phyloP scores from a whole-genome alignment of 2,888 invertebrate genomes.

The Drosophila mulleri region DNA sequence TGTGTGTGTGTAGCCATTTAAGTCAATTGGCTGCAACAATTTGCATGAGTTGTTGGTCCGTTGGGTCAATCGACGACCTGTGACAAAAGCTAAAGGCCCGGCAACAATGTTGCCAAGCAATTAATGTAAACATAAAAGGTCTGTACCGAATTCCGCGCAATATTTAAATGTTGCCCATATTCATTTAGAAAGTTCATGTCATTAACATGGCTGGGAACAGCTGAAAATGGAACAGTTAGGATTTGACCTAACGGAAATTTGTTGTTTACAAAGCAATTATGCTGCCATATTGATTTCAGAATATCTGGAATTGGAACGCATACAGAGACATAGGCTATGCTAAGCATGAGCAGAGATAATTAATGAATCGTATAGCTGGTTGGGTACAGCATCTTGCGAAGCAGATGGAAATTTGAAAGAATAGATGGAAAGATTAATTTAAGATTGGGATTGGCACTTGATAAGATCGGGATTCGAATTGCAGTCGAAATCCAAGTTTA shows the following conservation, averaged over 20 bases:
- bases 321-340: neutral
- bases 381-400: neutral
- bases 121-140: conserved; percentile 17
- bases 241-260: neutral
- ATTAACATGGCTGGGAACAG: conserved; percentile 1
- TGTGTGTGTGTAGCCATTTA: conserved; percentile 51
- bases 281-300: neutral
- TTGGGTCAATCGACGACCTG: conserved; percentile 50
- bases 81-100: conserved; percentile 25
- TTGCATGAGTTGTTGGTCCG: conserved; percentile 58
- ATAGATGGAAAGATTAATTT: neutral
- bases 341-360: neutral
- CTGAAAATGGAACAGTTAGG: neutral
- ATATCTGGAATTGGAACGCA: neutral
- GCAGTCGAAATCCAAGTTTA: too few species aligned
- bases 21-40: conserved; percentile 67
- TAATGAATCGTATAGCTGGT: neutral
- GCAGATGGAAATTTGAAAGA: neutral
- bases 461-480: neutral
- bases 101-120: conserved; percentile 36
- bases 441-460: neutral
- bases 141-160: conserved; percentile 3
- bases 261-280: neutral
- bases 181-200: conserved; percentile 14
- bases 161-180: conserved; percentile 8